These are phyloP conservation scores for Cheirogaleus medius DNA, from an alignment of 2,113 vertebrate species.

Conservation along the genomic window DNA sequence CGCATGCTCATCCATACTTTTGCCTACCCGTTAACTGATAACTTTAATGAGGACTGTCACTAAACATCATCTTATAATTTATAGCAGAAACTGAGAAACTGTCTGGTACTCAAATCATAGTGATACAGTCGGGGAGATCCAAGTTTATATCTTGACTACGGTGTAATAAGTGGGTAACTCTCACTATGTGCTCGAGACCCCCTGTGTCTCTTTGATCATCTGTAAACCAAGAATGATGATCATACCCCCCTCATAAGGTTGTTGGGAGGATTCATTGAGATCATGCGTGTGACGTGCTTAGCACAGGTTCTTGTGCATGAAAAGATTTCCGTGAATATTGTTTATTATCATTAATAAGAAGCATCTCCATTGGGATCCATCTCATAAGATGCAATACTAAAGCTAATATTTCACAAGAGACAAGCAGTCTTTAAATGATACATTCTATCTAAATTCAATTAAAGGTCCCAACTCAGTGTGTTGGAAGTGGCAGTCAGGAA, in stretches of 20 bases:
- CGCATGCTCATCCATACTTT: neutral
- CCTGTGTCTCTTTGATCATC: neutral
- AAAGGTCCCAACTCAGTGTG: neutral
- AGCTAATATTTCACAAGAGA: neutral
- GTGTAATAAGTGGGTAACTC: neutral
- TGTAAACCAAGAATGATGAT: neutral
- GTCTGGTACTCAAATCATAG: conserved; percentile 7
- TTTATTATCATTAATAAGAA: neutral
- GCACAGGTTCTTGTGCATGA: neutral
- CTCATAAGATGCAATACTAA: neutral
- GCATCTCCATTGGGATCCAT: neutral
- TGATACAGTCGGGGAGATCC: neutral
- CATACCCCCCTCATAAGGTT: neutral
- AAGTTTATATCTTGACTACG: neutral
- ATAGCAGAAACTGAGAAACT: neutral
- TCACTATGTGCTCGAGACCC: neutral
- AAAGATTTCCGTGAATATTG: neutral
- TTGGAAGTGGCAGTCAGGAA: neutral
- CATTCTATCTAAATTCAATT: neutral
- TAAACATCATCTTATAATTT: conserved; percentile 6
- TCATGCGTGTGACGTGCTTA: neutral
- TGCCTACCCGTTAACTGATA: neutral
- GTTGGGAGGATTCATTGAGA: neutral
- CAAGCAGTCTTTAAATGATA: neutral
- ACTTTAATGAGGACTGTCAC: neutral